These are phyloP conservation scores for Drosophila hamatofila DNA, from an alignment of 2,888 invertebrate species.

Conservation along the genomic window DNA sequence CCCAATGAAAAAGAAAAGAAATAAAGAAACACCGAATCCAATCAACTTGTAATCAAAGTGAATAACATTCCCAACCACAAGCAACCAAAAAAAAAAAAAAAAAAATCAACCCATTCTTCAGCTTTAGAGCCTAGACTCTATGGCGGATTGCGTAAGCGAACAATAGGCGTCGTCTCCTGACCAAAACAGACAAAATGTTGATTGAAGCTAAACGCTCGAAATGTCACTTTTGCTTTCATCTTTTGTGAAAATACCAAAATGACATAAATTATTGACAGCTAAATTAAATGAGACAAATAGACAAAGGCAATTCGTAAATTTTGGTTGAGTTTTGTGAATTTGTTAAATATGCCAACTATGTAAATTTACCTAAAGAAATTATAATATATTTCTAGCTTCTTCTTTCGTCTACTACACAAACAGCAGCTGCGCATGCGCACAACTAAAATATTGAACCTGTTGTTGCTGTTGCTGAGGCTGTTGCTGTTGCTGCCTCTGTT, in stretches of 20 bases:
- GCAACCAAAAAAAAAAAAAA: not conserved
- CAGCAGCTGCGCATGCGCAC: conserved; percentile 54
- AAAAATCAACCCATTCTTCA: conserved; percentile 32
- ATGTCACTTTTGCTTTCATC: conserved; percentile 79
- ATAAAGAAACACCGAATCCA: conserved; percentile 17
- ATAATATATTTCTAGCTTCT: conserved; percentile 54
- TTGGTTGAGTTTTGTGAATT: conserved; percentile 67
- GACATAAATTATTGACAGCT: conserved; percentile 50
- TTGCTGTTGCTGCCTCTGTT: conserved; percentile 34
- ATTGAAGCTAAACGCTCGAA: conserved; percentile 32
- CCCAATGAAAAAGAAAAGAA: not conserved
- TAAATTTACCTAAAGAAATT: conserved; percentile 59
- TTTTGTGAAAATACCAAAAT: conserved; percentile 56
- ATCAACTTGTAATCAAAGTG: conserved; percentile 45
- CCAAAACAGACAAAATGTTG: conserved; percentile 9
- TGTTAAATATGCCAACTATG: conserved; percentile 5
- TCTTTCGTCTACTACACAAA: conserved; percentile 5
- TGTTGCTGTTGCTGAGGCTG: conserved; percentile 36
- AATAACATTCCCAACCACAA: conserved; percentile 47
- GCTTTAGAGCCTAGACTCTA: conserved; percentile 19
- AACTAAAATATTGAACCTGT: conserved; percentile 46
- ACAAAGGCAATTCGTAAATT: conserved; percentile 56
- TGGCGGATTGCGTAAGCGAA: conserved; percentile 44
- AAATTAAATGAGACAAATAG: conserved; percentile 76
- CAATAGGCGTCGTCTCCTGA: conserved; percentile 42